phyloP scores from a whole-genome alignment of 2,113 vertebrate species.

The Rhegmatorhina hoffmannsi region DNA sequence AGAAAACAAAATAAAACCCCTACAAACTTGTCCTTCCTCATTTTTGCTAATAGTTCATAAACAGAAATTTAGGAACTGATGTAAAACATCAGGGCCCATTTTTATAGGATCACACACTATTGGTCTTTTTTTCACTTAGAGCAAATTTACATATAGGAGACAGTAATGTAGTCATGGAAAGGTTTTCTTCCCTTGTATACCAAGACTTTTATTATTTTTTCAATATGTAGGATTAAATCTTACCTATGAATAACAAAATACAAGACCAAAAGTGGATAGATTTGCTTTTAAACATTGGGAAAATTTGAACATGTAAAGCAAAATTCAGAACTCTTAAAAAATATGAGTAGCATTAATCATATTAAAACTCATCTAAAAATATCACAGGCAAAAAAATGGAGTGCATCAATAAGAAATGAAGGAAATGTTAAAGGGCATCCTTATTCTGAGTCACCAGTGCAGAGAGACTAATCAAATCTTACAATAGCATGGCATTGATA shows the following conservation, averaged over 20 bases:
- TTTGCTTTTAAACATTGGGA: background rate
- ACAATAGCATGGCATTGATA: background rate
- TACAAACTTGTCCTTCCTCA: background rate
- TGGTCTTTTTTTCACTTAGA: background rate
- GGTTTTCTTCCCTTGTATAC: background rate
- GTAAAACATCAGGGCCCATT: background rate
- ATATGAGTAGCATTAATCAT: background rate
- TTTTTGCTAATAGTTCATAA: background rate
- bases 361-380: constrained; percentile 14
- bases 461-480: background rate
- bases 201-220: background rate
- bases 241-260: background rate
- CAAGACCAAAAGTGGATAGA: background rate
- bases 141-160: background rate
- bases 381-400: background rate
- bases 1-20: background rate
- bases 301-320: background rate
- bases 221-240: background rate
- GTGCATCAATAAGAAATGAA: background rate
- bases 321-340: background rate
- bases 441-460: background rate
- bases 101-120: background rate
- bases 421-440: background rate
- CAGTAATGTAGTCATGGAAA: background rate
- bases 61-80: background rate